Percentiles rank a stretch among this genome's conserved stretches.
phyloP scores from a whole-genome alignment of 2,113 vertebrate species.

The Oreochromis tanganicae region DNA sequence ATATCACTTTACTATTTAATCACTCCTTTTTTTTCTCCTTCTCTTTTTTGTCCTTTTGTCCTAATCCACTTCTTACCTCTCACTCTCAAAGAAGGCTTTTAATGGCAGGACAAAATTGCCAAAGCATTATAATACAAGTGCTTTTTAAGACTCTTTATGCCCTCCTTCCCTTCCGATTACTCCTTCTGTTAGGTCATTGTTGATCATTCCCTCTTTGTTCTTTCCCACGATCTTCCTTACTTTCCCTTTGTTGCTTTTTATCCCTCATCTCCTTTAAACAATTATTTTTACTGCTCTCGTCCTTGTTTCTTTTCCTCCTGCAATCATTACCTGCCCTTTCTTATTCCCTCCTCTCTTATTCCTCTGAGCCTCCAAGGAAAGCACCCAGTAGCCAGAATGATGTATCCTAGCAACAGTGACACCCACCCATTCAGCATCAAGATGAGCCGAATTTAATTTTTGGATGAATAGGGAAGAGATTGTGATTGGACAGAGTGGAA shows the following conservation, averaged over 20 bases:
- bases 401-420: constrained; percentile 57
- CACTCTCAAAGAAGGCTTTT: not conserved
- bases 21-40: not conserved
- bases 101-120: not conserved
- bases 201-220: not conserved
- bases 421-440: constrained; percentile 9
- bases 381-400: not conserved
- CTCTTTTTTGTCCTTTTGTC: not conserved
- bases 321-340: not conserved
- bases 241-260: not conserved
- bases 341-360: not conserved
- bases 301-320: not conserved
- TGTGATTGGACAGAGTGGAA: not conserved
- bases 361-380: constrained; percentile 2
- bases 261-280: not conserved
- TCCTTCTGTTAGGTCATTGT: not conserved
- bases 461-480: not conserved
- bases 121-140: not conserved
- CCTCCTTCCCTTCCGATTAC: not conserved
- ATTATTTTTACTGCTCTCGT: not conserved
- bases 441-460: constrained; percentile 15
- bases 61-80: not conserved
- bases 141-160: not conserved
- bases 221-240: not conserved
- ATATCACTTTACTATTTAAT: not conserved